Base-by-base conservation (phyloP, 2,113 vertebrate species). In the Choloepus hoffmanni region DNA sequence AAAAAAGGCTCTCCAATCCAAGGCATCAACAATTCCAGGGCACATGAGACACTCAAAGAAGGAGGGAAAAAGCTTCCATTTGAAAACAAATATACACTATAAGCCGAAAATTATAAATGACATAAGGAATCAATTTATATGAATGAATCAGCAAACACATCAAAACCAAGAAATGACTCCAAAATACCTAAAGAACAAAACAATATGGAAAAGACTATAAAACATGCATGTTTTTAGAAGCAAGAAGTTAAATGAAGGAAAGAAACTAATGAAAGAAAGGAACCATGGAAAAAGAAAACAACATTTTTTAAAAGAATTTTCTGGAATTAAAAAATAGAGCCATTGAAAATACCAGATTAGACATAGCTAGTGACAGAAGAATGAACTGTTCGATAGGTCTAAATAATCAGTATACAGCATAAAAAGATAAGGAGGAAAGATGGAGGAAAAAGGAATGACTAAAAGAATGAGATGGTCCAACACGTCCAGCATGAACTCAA, bases 401-500 rank as follows among this genome's bases (percentile, higher is more conserved):
- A n/a, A 21, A 45, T 23, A 55, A 83, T 3, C 7, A 23, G 50
- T 67, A 21, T 4, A 18, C 15, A 72, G 16, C 43, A 19, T n/a
- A 7, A 7, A 33, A 68, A 60, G 11, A 28, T 45, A 43, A 23
- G 10, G 82, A 19, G 7, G 30, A 50, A 21, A 43, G 21, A n/a
- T 7, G 15, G 12, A 36, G 45, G 24, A 13, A 6, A 58, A 30
- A 58, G 2, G 30, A n/a, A 13, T 16, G 10, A 60, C 28, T 0
- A 21, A 48, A 93, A n/a, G 19, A 43, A 33, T 0, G 4, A 50
- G 19, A 16, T 0, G 15, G 18, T 36, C 43, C 73, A 19, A 26
- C 21, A 36, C 0, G 45, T 28, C 9, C 2, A 7, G 33, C 7
- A 0, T 0, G 24, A 36, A 3, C 19, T 89, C 63, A 26, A 33